Evolutionary conservation across 2,888 invertebrate species (phyloP), one percentile per base, ranked within the genome.

Genomic region (Drosophila prostipennis): DNA sequence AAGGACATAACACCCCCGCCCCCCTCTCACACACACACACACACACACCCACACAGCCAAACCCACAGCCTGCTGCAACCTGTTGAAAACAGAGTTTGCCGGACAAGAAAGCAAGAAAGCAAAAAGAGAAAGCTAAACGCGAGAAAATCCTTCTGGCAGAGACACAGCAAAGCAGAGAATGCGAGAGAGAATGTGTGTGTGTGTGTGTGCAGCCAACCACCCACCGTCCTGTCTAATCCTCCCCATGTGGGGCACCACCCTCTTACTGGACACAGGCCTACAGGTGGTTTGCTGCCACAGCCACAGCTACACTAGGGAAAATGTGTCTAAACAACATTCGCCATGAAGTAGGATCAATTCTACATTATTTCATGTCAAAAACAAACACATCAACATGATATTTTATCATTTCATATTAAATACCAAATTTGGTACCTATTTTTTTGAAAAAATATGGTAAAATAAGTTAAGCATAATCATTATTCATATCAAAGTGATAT

Each of bases 121-220:
- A n/a, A 36, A 40, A 79, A 77, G 79, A 76, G 74, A 84, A 87
- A 81, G 82, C 79, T 71, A 68, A 80, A 52, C 74, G 72, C 74
- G 70, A 69, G 68, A 67, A 87, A 87, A 85, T 77, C 72, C 70
- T 72, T 79, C 70, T 74, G 48, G 42, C 59, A 60, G 57, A 55
- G 58, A 52, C 54, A 65, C 45, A 58, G 45, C 43, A 70, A 14
- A 46, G 29, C 43, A 13, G 43, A 26, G 61, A 43, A 29, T 29
- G 7, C 29, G n/a, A 4, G 14, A 40, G 19, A n/a, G 34, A 10
- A 6, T n/a, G 13, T 8, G 16, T 8, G 36, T 19, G 19, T 19
- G 19, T 19, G 19, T 26, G 36, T 8, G 16, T 14, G 23, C 13
- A 13, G 2, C 13, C n/a, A 19, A 0, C 42, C 42, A 16, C 42